Base-by-base conservation (phyloP, 2,888 invertebrate species). In the Eupithecia pulchellata region DNA sequence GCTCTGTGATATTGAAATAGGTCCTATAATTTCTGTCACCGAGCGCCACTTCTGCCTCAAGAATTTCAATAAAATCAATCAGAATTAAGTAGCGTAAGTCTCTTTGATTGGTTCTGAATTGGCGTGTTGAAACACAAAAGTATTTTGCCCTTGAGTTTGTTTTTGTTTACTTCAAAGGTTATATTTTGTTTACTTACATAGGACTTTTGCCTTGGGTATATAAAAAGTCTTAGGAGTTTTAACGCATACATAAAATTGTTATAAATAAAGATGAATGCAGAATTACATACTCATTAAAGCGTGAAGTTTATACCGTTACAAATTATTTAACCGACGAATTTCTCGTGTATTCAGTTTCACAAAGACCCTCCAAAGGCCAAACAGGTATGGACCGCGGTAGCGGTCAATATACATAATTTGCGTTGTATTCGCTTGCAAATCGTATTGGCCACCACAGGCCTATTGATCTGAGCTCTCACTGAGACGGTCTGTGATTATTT, bases 1-100 rank as follows among this genome's bases (percentile, higher is more conserved):
- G 61, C 58, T 67, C 60, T 61, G 29, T 57, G 13, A 65, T 68
- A 71, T 71, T 68, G 68, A 71, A 68, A 57, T 42, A 42, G 30
- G 52, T 13, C 25, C 13, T 25, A 52, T 52, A 52, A 13, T 52
- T 52, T 47, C 47, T 25, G 52, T 1, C 25, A n/a, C 25, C 11
- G 25, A 20, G 52, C 4, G 20, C 47, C 52, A 52, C 11, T 52
- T 52, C 52, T 25, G 25, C 11, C 25, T 13, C 1, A 13, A 52
- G 20, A 47, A 39, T 6, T 20, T 47, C 20, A 47, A 47, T 47
- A 47, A 52, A 52, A 52, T 52, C 25, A 52, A 52, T 52, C 20
- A 20, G 25, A 52, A 25, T 25, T 25, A 52, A 52, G 25, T 52
- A 25, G 25, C 25, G 25, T 52, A 52, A 52, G 13, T 52, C 52